These are phyloP conservation scores for Empis livida DNA, from an alignment of 2,888 invertebrate species.

Conservation along the genomic window DNA sequence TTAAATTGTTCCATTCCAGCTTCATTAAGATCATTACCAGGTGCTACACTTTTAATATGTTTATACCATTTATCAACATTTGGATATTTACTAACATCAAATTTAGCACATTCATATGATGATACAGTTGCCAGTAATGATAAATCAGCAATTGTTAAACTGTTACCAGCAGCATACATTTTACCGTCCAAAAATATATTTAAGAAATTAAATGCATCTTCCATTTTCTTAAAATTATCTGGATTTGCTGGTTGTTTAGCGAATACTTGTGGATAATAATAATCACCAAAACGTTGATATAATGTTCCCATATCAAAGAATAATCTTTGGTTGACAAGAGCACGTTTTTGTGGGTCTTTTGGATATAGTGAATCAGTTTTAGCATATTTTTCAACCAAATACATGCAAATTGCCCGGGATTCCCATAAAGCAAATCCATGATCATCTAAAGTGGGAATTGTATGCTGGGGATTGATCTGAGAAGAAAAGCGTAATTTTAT, in stretches of 20 bases:
- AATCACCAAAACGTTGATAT: constrained; percentile 54
- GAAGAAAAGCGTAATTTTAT: background rate
- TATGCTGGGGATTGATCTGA: constrained; percentile 72
- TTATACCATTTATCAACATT: constrained; percentile 54
- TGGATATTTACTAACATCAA: constrained; percentile 53
- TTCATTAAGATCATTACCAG: constrained; percentile 47
- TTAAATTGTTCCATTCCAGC: constrained; percentile 44
- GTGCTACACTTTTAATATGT: constrained; percentile 42
- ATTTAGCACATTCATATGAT: constrained; percentile 51
- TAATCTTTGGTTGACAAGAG: constrained; percentile 62
- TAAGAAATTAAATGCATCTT: constrained; percentile 52
- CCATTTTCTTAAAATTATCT: constrained; percentile 53
- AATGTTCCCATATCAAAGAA: constrained; percentile 71
- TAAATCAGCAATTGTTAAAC: constrained; percentile 66
- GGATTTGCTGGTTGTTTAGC: constrained; percentile 49
- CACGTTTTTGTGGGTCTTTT: constrained; percentile 62
- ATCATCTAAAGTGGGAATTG: constrained; percentile 72
- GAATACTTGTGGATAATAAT: constrained; percentile 53
- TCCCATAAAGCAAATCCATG: constrained; percentile 72
- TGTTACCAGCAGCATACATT: constrained; percentile 57
- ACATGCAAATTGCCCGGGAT: constrained; percentile 70
- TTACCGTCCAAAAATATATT: constrained; percentile 59
- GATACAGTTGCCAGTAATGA: constrained; percentile 53
- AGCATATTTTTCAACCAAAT: constrained; percentile 68
- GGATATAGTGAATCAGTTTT: constrained; percentile 63